Conservation (phyloP, 2,888 invertebrate genomes). For the Drosophila differens region DNA sequence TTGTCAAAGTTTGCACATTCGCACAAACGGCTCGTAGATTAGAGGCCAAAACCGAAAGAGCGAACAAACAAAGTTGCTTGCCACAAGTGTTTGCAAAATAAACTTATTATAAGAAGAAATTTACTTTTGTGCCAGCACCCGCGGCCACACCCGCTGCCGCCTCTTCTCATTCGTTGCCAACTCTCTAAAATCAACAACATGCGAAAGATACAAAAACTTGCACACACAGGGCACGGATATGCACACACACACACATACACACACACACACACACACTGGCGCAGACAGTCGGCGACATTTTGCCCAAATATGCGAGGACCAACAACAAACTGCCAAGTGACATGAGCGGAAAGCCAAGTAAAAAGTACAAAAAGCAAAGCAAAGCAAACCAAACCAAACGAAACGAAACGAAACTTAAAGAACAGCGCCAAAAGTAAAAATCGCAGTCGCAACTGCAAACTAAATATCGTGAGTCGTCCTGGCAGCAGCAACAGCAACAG, state of each 20-base stretch:
- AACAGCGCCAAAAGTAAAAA: slow-evolving; percentile 67
- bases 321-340: slow-evolving; percentile 58
- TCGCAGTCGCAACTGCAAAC: slow-evolving; percentile 81
- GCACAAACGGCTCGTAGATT: slow-evolving; percentile 81
- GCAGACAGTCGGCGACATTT: slow-evolving; percentile 76
- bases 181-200: slow-evolving; percentile 80
- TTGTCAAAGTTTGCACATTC: slow-evolving; percentile 83
- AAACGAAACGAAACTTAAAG: slow-evolving; percentile 52
- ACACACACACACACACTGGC: slow-evolving; percentile 35
- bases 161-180: slow-evolving; percentile 66
- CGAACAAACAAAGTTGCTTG: slow-evolving; percentile 79
- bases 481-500: slow-evolving; percentile 24
- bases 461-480: slow-evolving; percentile 65
- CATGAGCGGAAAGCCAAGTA: slow-evolving; percentile 61
- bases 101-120: slow-evolving; percentile 82
- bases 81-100: slow-evolving; percentile 83
- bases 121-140: slow-evolving; percentile 62
- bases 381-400: slow-evolving; percentile 36
- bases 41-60: slow-evolving; percentile 61
- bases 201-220: slow-evolving; percentile 78
- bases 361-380: slow-evolving; percentile 48
- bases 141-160: not conserved
- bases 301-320: slow-evolving; percentile 61
- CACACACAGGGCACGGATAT: slow-evolving; percentile 59
- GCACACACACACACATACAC: slow-evolving; percentile 51